Evolutionary conservation across 2,888 invertebrate species (phyloP), one percentile per base, ranked within the genome.

Genomic region (Aspidiotus destructor): DNA sequence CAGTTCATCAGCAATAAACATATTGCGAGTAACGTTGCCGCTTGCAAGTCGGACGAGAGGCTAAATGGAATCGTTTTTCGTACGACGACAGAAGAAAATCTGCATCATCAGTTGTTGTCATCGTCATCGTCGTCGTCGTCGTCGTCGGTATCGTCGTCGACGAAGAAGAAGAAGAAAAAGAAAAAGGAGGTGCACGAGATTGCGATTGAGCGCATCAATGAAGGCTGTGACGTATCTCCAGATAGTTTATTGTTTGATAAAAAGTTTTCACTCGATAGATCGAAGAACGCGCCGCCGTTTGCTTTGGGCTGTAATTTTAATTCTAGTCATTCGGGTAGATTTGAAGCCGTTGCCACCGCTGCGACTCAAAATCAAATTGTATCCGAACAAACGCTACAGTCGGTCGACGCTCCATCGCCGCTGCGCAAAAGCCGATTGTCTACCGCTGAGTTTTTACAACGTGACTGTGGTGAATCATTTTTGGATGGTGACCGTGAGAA

Each of bases 1-100:
- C 80, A 92, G 72, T 92, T 92, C 76, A 92, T 92, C 83, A 91
- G 92, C 77, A 92, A 92, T 58, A 69, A 69, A 28, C 54, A 69
- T 55, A 10, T 62, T 16, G 42, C 53, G 9, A 28, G 40, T 40
- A n/a, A 40, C 16, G 55, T 10, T 10, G 10, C 7, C n/a, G 16
- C 13, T 16, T 3, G 17, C n/a, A 17, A 55, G 10, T n/a, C 16
- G n/a, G 10, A 55, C n/a, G 16, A 55, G 16, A 54, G n/a, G 55
- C 8, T n/a, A 2, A 8, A n/a, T n/a, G 55, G 57, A 64, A 15
- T n/a, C 42, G 57, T 55, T 15, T 28, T 2, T 15, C 6, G 42
- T 57, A 42, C n/a, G 55, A 54, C 15, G 55, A 28, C 58, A 13
- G 28, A 13, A 8, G 58, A 58, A 17, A 58, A 28, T 28, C 40